A percentile compares a stretch with the other conserved stretches of the same genome.
These are phyloP conservation scores for Orientallactaga sibirica DNA, from an alignment of 2,797 vertebrate species.

Conservation along the genomic window DNA sequence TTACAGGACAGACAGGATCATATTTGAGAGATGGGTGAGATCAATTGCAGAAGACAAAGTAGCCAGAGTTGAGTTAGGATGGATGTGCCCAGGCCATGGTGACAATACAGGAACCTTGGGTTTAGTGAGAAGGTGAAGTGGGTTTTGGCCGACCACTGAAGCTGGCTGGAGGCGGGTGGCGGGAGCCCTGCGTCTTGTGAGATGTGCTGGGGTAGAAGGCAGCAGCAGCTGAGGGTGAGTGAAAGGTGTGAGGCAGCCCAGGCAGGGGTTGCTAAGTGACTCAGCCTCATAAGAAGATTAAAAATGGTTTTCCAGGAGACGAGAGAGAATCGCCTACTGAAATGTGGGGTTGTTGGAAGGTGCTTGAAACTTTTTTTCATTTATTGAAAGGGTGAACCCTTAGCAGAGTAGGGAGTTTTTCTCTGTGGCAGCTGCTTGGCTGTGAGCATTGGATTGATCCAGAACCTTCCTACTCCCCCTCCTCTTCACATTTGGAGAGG, in stretches of 20 bases:
- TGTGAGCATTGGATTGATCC: background rate
- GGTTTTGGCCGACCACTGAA: background rate
- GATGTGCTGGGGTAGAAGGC: background rate
- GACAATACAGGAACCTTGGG: background rate
- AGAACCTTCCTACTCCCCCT: background rate
- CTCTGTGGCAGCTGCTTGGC: background rate
- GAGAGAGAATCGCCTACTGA: background rate
- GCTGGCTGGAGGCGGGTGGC: background rate
- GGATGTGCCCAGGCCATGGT: background rate
- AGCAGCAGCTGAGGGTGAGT: background rate
- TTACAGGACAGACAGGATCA: background rate
- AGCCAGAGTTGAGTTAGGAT: background rate
- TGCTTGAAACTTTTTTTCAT: background rate
- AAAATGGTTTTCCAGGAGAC: slow-evolving; percentile 41
- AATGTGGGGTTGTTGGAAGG: background rate
- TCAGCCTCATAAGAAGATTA: background rate
- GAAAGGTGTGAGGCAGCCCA: background rate
- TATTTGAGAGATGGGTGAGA: background rate
- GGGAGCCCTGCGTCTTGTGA: background rate
- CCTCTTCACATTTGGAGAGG: background rate
- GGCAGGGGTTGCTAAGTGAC: background rate
- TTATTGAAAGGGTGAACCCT: background rate
- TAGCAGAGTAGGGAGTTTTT: background rate
- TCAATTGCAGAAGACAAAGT: background rate
- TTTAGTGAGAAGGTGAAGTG: background rate